Evolutionary conservation across 1,140 invertebrate genomes (phyloP), one percentile per base, ranked within the genome.

Genomic region (Drosophila trapezifrons): DNA sequence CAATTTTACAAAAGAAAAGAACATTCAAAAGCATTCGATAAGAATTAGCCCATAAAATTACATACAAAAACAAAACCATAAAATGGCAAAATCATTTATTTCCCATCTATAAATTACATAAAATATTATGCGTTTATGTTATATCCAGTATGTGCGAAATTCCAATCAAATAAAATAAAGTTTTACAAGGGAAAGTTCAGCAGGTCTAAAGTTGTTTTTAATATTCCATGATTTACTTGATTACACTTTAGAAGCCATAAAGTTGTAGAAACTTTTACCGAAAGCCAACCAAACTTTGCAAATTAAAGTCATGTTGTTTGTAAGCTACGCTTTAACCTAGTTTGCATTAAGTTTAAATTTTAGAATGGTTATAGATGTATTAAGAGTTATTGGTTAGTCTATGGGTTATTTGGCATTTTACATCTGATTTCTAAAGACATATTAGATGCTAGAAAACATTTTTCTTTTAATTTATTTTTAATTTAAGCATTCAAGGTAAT

Each of bases 231-330:
- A 64, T 60, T 60, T 62, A 45, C 55, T 64, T 64, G 55, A 64
- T 60, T 64, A 64, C 62, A 43, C 55, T 62, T 45, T 60, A 32
- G 12, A 60, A 59, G 55, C 55, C n/a, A 62, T 64, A 60, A 64
- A 64, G 38, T 43, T 64, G 38, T 2, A 9, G 27, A 35, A 60
- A 60, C 15, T 64, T 60, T 58, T 32, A 25, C 5, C 6, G 4
- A 60, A 43, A 32, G 35, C 35, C 55, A 63, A 59, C 25, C 37
- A 17, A 63, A 63, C 35, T 63, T 42, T 20, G 13, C 18, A 59
- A 60, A 59, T 27, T 64, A 12, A 58, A 64, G 38, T 29, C 35
- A 56, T 56, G 35, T 27, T 40, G 37, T 56, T 29, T 58, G 18
- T 17, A 43, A 58, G 6, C 51, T 17, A 42, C 0, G 4, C n/a